Base-by-base conservation (phyloP, 2,888 invertebrate species). In the Nyleta sp. region DNA sequence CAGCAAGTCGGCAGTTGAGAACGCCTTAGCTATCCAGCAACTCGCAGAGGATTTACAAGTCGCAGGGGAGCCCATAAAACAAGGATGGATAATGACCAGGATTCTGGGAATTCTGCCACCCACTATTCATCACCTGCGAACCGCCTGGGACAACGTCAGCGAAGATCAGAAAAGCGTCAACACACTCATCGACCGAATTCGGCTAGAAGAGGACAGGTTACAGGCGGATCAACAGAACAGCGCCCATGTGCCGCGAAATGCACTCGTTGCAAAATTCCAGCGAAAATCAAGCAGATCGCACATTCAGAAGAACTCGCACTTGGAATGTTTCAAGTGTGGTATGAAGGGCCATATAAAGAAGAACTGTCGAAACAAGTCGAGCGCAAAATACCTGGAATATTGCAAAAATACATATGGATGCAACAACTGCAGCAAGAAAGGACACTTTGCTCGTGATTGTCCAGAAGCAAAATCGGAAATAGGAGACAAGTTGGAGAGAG, bases 391-490 rank as follows among this genome's bases (percentile, higher is more conserved):
- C 48, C 42, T 82, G 50, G 82, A 78, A 6, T 84, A 84, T 35
- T 84, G 83, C 62, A 85, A 84, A 48, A 83, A 78, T 18, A 85
- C 71, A 10, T 85, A 84, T 65, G 33, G 44, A 6, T 85, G 84
- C 62, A 85, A 85, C 59, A 81, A n/a, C 5, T 85, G 83, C 60
- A 78, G 82, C 1, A 18, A 80, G 24, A 85, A 82, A 20, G 84
- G 85, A 22, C 84, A 84, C 65, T 83, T 82, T 65, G 74, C 81
- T 0, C 84, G 82, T 70, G 81, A 84, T 1, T 83, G 81, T 67
- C 18, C 52, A n/a, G 2, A 13, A 3, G 13, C 11, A 24, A 13
- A 24, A 24, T 24, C 24, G 24, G 24, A 24, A 7, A 24, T 5
- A 46, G 5, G 46, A 11, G 5, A 10, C 7, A 22, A 4, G 11